Evolutionary conservation across 2,888 invertebrate genomes (phyloP).

Genomic region (Camponotus fellah): DNA sequence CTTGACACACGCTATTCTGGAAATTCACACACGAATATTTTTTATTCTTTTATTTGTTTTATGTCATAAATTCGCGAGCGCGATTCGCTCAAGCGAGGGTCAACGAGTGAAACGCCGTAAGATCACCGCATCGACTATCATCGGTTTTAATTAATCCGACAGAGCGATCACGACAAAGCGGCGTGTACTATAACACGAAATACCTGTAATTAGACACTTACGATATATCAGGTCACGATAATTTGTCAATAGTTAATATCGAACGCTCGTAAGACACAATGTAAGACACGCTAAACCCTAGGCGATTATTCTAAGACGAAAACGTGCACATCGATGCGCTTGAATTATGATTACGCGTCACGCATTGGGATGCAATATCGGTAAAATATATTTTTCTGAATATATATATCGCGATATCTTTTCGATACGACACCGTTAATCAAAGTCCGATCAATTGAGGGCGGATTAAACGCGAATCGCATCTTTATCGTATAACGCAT

Average conservation of each 20-base stretch:
- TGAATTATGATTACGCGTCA: conserved; percentile 25
- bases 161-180: conserved; percentile 24
- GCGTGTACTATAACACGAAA: conserved; percentile 45
- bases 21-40: background rate
- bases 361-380: conserved; percentile 30
- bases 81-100: conserved; percentile 24
- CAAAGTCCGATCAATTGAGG: background rate
- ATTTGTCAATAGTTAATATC: conserved; percentile 46
- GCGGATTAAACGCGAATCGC: background rate
- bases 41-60: conserved; percentile 6
- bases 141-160: background rate
- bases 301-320: conserved; percentile 38
- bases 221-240: conserved; percentile 53
- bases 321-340: conserved; percentile 21
- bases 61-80: conserved; percentile 11
- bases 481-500: conserved; percentile 7
- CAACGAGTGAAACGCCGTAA: conserved; percentile 22
- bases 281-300: conserved; percentile 41
- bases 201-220: conserved; percentile 56
- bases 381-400: background rate
- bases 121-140: background rate
- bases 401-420: background rate
- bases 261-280: conserved; percentile 51
- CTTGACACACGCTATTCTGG: conserved; percentile 26
- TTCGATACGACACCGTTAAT: background rate